Evolutionary conservation across 2,113 vertebrate genomes (phyloP), one percentile per base, ranked within the genome.

Genomic region (Poeciliopsis prolifica): DNA sequence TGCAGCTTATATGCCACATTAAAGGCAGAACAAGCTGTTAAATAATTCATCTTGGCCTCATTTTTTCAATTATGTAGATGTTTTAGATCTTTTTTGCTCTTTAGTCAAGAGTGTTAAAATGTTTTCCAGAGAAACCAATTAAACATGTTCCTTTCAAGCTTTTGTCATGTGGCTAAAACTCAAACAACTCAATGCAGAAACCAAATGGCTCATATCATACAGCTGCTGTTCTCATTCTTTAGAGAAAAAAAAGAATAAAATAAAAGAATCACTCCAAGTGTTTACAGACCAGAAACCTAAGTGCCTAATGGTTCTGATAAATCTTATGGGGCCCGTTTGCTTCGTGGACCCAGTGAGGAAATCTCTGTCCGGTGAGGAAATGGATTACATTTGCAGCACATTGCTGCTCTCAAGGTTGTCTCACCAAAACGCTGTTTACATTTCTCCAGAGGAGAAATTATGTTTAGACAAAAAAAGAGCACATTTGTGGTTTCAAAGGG

Each of bases 281-380:
- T 28, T 30, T 8, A n/a, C 15, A 19, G 33, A 60, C 7, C 17
- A 5, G 63, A 51, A 64, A 51, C 6, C 54, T 35, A 11, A 74
- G 35, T 62, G 26, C 24, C 14, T 54, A 5, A 48, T 33, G 13
- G 26, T n/a, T 61, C 11, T 71, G 26, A 30, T 29, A 15, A 33
- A 24, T 65, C 72, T 65, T 65, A 35, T 35, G 62, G 62, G 62
- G 11, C 19, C 22, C 35, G 19, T 30, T 31, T 42, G 60, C 5
- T 63, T 42, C 4, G 62, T 4, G 30, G 72, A n/a, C 51, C 62
- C 4, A 15, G 42, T 7, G 61, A n/a, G 61, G 63, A 72, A 81
- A 76, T 71, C 69, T 42, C 15, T 12, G 58, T 42, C 69, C 51
- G 29, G 30, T 29, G 69, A 54, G 72, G 66, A 58, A 58, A 65